Evolutionary conservation across 1,140 invertebrate species (phyloP), one percentile per base, ranked within the genome.

Genomic region (Tenebrio molitor): DNA sequence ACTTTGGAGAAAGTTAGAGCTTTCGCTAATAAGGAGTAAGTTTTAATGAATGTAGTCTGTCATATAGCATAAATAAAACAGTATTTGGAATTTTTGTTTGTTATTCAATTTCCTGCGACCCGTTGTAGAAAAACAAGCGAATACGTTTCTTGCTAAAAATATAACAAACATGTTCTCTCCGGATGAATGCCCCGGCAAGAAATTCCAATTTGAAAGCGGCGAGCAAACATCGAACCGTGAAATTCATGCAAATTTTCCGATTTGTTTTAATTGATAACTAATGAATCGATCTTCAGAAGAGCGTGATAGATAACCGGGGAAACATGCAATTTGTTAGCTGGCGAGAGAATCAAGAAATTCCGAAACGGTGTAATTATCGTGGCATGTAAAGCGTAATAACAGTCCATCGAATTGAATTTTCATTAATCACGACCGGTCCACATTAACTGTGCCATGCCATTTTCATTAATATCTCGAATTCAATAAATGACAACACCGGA

Each of bases 271-370:
- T 12, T 39, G 36, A 5, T 39, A 12, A 12, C 12, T 12, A 7
- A 12, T 8, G 36, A 39, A 39, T 12, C 36, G 12, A 39, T 39
- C 36, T 12, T 12, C 7, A 7, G 4, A 46, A 10, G 3, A 17
- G 15, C 42, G 16, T 46, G 42, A 17, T 15, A 46, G 42, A 46
- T 19, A 46, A 46, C 14, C 16, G 15, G 16, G 42, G 42, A 46
- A 46, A 46, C 12, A 10, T 10, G 15, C 42, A 46, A 46, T 17
- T 10, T 46, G 42, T 12, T 17, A 2, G 6, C 2, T 46, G 17
- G 17, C 17, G 42, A 46, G 42, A 17, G 42, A 7, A 46, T 46
- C 42, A 46, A 46, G 42, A 46, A 46, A 46, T 46, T 17, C 5
- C 36, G 36, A 29, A 29, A 1, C 42, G 17, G 42, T 46, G 25